Evolutionary conservation across 2,113 vertebrate species (phyloP).

Genomic region (Larimichthys crocea): DNA sequence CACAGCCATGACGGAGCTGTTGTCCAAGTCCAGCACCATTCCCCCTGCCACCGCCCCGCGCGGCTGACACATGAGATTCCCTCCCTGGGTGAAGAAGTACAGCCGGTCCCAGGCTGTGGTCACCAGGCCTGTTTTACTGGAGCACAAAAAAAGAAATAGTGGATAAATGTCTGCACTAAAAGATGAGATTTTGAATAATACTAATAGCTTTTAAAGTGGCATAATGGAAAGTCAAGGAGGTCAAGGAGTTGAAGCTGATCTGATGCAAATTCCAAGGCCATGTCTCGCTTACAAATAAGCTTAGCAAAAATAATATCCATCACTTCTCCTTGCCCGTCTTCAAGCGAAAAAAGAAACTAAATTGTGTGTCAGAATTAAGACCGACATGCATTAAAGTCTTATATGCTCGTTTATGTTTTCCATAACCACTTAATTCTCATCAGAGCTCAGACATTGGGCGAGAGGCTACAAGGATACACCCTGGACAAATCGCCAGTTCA

Average conservation of each 20-base stretch:
- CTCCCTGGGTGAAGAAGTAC: constrained; percentile 99
- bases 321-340: not conserved
- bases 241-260: not conserved
- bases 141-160: constrained; percentile 15
- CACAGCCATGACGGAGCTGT: constrained; percentile 98
- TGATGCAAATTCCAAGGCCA: not conserved
- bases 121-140: constrained; percentile 97
- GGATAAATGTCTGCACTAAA: not conserved
- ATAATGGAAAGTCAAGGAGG: not conserved
- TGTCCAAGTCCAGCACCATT: constrained; percentile 97
- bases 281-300: not conserved
- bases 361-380: too few species aligned
- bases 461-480: too few species aligned
- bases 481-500: too few species aligned
- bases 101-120: constrained; percentile 97
- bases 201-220: too few species aligned
- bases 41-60: constrained; percentile 96
- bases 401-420: not conserved
- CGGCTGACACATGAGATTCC: constrained; percentile 98
- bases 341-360: not conserved
- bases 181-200: not conserved
- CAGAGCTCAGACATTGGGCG: too few species aligned
- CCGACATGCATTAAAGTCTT: not conserved
- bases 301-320: not conserved
- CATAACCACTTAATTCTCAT: too few species aligned